Percentiles rank a stretch among this genome's conserved stretches.
These are phyloP conservation scores for Nasua narica DNA, from an alignment of 2,797 vertebrate species.

Conservation along the genomic window DNA sequence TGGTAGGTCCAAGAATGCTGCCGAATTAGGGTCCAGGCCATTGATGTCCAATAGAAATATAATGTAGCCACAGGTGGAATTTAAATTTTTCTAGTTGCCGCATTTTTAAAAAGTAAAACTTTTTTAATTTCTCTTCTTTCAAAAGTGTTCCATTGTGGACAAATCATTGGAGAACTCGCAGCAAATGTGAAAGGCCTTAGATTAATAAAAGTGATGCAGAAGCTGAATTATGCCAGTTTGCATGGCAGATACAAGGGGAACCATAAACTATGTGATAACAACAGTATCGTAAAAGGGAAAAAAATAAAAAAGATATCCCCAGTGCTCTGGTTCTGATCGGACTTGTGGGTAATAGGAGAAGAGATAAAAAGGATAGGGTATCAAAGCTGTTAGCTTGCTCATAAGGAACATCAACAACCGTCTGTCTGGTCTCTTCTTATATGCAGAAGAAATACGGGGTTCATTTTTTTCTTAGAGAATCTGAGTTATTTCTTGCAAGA, in stretches of 20 bases:
- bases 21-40: neutral
- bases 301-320: slow-evolving; percentile 59
- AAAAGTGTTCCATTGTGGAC: neutral
- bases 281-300: slow-evolving; percentile 62
- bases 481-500: slow-evolving; percentile 41
- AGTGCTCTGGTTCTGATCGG: slow-evolving; percentile 56
- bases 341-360: slow-evolving; percentile 35
- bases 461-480: neutral
- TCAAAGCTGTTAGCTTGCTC: neutral
- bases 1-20: too few species aligned
- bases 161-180: slow-evolving; percentile 48
- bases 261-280: slow-evolving; percentile 68
- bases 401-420: neutral
- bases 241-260: slow-evolving; percentile 44
- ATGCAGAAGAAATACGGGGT: neutral
- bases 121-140: slow-evolving; percentile 22
- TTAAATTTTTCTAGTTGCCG: neutral
- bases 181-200: slow-evolving; percentile 62
- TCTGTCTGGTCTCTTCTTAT: neutral
- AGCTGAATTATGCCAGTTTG: slow-evolving; percentile 62
- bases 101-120: neutral
- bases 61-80: neutral
- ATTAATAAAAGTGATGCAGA: slow-evolving; percentile 46
- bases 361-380: neutral
- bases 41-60: neutral